Percentiles rank a stretch among this genome's conserved stretches.
Conservation (phyloP, 2,888 invertebrate species). For the Eristalis arbustorum region DNA sequence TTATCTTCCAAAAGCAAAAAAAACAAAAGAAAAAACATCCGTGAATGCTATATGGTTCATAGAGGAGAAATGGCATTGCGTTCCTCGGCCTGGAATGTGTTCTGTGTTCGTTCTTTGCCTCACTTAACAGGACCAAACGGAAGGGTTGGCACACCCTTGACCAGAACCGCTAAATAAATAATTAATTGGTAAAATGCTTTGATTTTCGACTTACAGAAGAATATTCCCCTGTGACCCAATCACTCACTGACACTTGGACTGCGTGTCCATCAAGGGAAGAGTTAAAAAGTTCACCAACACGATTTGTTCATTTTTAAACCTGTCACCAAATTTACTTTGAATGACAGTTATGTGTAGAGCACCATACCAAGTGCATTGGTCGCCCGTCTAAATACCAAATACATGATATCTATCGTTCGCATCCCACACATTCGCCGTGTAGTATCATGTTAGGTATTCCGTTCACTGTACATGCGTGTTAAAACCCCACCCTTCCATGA, state of each 20-base stretch:
- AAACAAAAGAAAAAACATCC: neutral
- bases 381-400: neutral
- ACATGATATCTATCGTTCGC: constrained; percentile 9
- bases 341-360: constrained; percentile 27
- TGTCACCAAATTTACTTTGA: constrained; percentile 33
- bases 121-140: neutral
- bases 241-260: constrained; percentile 12
- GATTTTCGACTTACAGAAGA: neutral
- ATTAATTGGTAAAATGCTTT: constrained; percentile 42
- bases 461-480: constrained; percentile 62
- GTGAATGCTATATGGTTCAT: neutral
- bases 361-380: constrained; percentile 25
- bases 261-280: neutral
- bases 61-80: constrained; percentile 7
- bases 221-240: constrained; percentile 27
- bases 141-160: constrained; percentile 51
- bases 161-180: constrained; percentile 52
- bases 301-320: constrained; percentile 48
- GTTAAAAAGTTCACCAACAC: constrained; percentile 39
- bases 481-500: constrained; percentile 63
- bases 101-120: neutral
- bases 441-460: constrained; percentile 30
- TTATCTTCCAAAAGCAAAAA: neutral
- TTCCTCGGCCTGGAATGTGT: neutral
- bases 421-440: constrained; percentile 41